Percentiles rank a stretch among this genome's conserved stretches.
Conservation (phyloP, 2,797 vertebrate species). For the Arvicola amphibius region DNA sequence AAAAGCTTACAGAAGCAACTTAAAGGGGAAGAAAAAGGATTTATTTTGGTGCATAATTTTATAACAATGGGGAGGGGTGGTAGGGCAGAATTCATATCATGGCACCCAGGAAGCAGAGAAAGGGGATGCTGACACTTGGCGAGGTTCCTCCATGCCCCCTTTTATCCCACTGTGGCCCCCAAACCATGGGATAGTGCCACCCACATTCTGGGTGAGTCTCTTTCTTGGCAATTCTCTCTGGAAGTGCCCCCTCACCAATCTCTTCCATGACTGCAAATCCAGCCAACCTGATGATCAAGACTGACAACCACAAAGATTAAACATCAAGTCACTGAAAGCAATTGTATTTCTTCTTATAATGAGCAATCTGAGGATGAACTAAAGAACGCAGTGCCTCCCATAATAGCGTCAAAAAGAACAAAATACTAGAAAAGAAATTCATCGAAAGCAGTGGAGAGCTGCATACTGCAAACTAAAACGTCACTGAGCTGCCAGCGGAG, state of each 20-base stretch:
- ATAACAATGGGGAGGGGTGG: background rate
- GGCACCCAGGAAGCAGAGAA: background rate
- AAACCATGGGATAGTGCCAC: background rate
- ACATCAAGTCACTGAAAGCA: background rate
- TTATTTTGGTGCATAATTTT: background rate
- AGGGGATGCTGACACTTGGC: background rate
- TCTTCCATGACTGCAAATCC: background rate
- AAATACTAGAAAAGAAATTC: background rate
- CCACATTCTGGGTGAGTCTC: background rate
- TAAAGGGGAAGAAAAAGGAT: background rate
- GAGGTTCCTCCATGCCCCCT: background rate
- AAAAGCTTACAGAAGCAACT: background rate
- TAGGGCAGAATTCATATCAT: background rate
- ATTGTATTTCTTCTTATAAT: background rate
- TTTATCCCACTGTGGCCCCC: background rate
- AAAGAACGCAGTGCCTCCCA: background rate
- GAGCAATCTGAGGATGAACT: background rate
- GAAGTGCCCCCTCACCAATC: background rate
- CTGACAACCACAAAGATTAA: background rate
- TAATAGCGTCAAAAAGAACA: background rate
- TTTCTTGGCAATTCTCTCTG: background rate
- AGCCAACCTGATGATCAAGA: background rate
- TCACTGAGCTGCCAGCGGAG: background rate
- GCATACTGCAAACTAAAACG: background rate
- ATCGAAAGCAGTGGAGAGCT: background rate